Evolutionary conservation across 2,888 invertebrate species (phyloP).

Genomic region (Ischnus inquisitorius): DNA sequence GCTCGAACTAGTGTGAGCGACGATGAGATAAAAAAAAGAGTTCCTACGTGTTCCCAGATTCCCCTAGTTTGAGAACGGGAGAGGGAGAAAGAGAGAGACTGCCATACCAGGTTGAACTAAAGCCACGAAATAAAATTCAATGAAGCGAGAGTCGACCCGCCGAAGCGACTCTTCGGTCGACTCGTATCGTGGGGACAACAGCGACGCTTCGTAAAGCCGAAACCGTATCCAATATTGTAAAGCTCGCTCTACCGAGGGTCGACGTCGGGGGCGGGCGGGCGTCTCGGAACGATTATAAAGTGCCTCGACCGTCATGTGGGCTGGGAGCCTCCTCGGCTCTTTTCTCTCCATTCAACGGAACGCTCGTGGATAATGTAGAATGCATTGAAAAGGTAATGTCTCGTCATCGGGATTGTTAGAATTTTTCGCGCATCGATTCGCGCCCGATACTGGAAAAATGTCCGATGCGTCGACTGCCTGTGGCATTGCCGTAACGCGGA

Average conservation of each 20-base stretch:
- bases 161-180: conserved; percentile 6
- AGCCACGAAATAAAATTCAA: conserved; percentile 54
- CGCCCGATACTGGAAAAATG: conserved; percentile 32
- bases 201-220: conserved; percentile 50
- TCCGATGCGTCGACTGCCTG: neutral
- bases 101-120: neutral
- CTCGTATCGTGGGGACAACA: conserved; percentile 13
- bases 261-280: conserved; percentile 7
- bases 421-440: conserved; percentile 41
- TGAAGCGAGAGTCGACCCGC: conserved; percentile 39
- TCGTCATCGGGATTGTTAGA: conserved; percentile 29
- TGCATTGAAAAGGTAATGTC: conserved; percentile 48
- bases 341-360: neutral
- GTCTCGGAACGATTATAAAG: conserved; percentile 62
- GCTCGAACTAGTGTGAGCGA: neutral
- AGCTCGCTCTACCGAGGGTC: conserved; percentile 35
- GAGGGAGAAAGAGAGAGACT: neutral
- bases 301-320: conserved; percentile 20
- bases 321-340: neutral
- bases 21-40: conserved; percentile 21
- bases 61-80: neutral
- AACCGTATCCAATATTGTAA: conserved; percentile 57
- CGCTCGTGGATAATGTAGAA: conserved; percentile 16
- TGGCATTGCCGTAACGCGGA: conserved; percentile 24
- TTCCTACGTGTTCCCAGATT: conserved; percentile 1